Evolutionary conservation across 1,140 invertebrate species (phyloP), one percentile per base, ranked within the genome.

Genomic region (Bombus haemorrhoidalis): DNA sequence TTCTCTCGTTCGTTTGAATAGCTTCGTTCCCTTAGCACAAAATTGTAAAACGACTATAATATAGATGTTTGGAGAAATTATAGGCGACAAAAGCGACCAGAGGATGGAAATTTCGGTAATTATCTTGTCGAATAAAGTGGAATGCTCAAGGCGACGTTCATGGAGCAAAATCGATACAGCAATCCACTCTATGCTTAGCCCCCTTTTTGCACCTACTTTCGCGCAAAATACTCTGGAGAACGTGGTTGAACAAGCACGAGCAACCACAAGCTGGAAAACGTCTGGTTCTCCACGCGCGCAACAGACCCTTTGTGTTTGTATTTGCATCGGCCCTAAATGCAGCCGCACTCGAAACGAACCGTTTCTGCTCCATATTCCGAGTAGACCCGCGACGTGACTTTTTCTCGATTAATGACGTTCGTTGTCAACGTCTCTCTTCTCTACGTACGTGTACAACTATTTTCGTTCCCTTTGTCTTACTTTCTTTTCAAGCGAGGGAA

Each of bases 331-430:
- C 18, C 66, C 59, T 76, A 76, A 83, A 83, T 83, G 81, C 81
- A 76, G 59, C 73, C 41, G 59, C 73, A 83, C 81, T 83, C 81
- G 81, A 76, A 83, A 83, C 81, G 72, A 76, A 83, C 72, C 59
- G 73, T 76, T 83, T 83, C 72, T 75, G 81, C 81, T 64, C 34
- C 59, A 75, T 64, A 75, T 81, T 81, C 66, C 69, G 47, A 81
- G 66, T 18, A 81, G 66, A 28, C 64, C 43, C 47, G 57, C 53
- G 57, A 73, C 72, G 72, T 76, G 81, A 76, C 81, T 76, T 53
- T 76, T 66, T 39, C 81, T 75, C 81, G 72, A 68, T 83, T 75
- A 47, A 41, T 64, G 22, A 15, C 66, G 32, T 75, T 34, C 81
- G 22, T 64, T 43, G 22, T 72, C 69, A 10, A 18, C 34, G 25